These are phyloP conservation scores for Phasia obesa DNA, from an alignment of 2,888 invertebrate species.

Conservation along the genomic window DNA sequence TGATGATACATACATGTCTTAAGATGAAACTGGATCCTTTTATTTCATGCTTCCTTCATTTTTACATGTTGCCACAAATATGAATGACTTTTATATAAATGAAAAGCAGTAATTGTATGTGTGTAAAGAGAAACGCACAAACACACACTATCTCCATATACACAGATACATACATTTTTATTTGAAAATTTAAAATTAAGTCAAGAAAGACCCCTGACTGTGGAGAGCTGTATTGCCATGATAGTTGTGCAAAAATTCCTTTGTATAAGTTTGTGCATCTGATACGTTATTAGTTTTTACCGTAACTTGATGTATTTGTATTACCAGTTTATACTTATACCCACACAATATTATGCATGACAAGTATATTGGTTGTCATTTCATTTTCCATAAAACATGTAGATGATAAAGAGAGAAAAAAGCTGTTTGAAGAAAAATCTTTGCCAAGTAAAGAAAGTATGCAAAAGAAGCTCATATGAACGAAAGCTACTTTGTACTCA, in stretches of 20 bases:
- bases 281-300: slow-evolving; percentile 64
- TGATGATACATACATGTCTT: not conserved
- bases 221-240: slow-evolving; percentile 5
- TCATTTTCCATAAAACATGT: slow-evolving; percentile 28
- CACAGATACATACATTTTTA: not conserved
- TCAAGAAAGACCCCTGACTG: slow-evolving; percentile 57
- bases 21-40: slow-evolving; percentile 27
- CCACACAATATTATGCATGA: slow-evolving; percentile 62
- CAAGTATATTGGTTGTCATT: slow-evolving; percentile 64
- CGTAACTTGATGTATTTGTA: slow-evolving; percentile 20
- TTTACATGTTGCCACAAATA: slow-evolving; percentile 37
- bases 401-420: slow-evolving; percentile 22
- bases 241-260: slow-evolving; percentile 7
- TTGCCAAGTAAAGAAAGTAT: slow-evolving; percentile 25
- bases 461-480: slow-evolving; percentile 7
- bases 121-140: slow-evolving; percentile 7
- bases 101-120: slow-evolving; percentile 59
- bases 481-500: slow-evolving; percentile 30
- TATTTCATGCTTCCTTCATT: slow-evolving; percentile 23
- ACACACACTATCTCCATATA: not conserved
- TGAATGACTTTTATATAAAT: slow-evolving; percentile 59
- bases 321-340: slow-evolving; percentile 30
- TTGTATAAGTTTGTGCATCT: slow-evolving; percentile 12
- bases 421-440: slow-evolving; percentile 25
- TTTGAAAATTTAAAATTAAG: slow-evolving; percentile 52